Conservation (phyloP, 2,797 vertebrate species). For the Glossophaga mutica region DNA sequence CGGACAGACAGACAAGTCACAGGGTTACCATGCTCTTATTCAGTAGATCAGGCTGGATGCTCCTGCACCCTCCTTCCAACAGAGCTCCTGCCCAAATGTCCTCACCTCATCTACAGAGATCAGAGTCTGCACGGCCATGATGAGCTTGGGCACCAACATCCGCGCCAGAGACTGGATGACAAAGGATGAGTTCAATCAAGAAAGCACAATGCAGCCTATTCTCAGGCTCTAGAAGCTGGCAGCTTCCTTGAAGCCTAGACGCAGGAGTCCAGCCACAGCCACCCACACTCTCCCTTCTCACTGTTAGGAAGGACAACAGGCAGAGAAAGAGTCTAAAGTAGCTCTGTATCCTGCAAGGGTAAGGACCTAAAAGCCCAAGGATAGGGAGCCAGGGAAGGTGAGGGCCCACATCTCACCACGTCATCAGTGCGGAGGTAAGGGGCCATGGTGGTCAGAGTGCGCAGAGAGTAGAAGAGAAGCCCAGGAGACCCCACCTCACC, state of each 20-base stretch:
- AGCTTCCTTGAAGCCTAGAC: background rate
- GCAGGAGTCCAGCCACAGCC: background rate
- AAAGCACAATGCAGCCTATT: background rate
- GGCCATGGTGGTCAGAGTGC: constrained; percentile 86
- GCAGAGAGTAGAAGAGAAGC: constrained; percentile 89
- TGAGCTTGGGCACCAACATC: constrained; percentile 87
- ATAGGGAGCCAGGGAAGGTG: background rate
- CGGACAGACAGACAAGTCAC: background rate
- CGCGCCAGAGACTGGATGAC: constrained; percentile 85
- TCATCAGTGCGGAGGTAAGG: constrained; percentile 85
- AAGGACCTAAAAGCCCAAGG: background rate
- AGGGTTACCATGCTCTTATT: background rate
- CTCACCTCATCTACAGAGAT: constrained; percentile 89
- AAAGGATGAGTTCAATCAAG: background rate
- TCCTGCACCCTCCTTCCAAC: background rate
- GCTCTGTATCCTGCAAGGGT: background rate
- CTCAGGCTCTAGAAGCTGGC: background rate
- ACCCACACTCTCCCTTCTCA: background rate
- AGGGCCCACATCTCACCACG: constrained; percentile 82
- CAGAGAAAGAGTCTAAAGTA: background rate
- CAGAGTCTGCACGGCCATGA: constrained; percentile 86
- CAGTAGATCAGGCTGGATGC: background rate
- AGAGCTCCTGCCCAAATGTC: background rate
- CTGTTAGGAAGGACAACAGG: background rate
- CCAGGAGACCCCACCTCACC: constrained; percentile 85